These are phyloP conservation scores for Branchinecta sandiegonensis DNA, from an alignment of 2,888 invertebrate genomes.

Conservation along the genomic window DNA sequence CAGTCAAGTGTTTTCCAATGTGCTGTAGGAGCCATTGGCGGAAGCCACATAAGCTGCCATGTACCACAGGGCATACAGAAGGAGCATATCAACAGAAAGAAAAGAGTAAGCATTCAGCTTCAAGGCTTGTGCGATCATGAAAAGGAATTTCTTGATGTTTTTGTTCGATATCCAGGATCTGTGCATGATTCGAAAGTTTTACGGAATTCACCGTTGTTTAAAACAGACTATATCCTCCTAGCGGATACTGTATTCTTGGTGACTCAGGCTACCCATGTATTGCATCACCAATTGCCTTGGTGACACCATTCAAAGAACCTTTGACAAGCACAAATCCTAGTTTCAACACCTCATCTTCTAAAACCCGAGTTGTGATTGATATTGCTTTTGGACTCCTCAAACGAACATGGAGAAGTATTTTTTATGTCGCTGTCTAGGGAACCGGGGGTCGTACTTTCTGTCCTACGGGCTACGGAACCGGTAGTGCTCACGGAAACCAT, in stretches of 20 bases:
- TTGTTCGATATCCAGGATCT: neutral
- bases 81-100: neutral
- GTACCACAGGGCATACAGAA: neutral
- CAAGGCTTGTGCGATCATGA: neutral
- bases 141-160: neutral
- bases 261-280: neutral
- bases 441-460: too few species aligned
- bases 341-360: neutral
- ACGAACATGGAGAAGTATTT: neutral
- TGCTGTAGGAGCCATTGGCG: neutral
- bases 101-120: constrained; percentile 11
- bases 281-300: neutral
- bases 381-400: neutral
- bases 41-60: neutral
- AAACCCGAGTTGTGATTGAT: neutral
- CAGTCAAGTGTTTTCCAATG: neutral
- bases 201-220: neutral
- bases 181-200: neutral
- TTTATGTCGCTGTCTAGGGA: too few species aligned
- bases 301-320: neutral
- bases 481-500: too few species aligned
- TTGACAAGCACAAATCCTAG: neutral
- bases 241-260: neutral
- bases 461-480: too few species aligned
- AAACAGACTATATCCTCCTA: neutral